phyloP scores from a whole-genome alignment of 2,888 invertebrate species.

The Nymphalis c-album region DNA sequence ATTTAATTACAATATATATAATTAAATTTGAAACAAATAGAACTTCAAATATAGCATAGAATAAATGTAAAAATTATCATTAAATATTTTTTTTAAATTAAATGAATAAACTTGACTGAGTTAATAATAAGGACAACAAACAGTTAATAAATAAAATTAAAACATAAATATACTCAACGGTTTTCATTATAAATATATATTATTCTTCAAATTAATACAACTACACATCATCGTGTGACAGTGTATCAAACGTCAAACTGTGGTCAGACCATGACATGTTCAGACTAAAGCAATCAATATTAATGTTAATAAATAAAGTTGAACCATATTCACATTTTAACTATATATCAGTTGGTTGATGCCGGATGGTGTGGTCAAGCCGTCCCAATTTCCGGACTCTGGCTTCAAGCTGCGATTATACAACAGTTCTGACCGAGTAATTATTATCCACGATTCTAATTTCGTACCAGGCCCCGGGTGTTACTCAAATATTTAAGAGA shows the following conservation, averaged over 20 bases:
- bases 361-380: constrained; percentile 51
- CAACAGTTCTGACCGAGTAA: constrained; percentile 33
- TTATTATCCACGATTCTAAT: constrained; percentile 34
- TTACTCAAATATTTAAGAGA: constrained; percentile 37
- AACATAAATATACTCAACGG: too few relatives aligned
- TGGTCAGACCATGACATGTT: constrained; percentile 11
- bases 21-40: too few relatives aligned
- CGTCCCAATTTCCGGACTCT: constrained; percentile 63
- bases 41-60: too few relatives aligned
- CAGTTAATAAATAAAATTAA: too few relatives aligned
- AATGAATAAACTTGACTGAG: too few relatives aligned
- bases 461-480: constrained; percentile 29
- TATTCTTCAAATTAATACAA: background rate
- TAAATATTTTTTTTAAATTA: too few relatives aligned
- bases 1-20: too few relatives aligned
- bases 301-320: constrained; percentile 13
- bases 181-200: background rate
- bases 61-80: too few relatives aligned
- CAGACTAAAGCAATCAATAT: constrained; percentile 18
- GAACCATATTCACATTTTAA: constrained; percentile 11
- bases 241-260: background rate
- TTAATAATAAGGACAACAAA: too few relatives aligned
- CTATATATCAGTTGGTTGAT: constrained; percentile 4
- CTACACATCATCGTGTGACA: background rate
- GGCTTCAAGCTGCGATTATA: constrained; percentile 35